Base-by-base conservation (phyloP, 2,888 invertebrate genomes). In the Spisula subtruncata region DNA sequence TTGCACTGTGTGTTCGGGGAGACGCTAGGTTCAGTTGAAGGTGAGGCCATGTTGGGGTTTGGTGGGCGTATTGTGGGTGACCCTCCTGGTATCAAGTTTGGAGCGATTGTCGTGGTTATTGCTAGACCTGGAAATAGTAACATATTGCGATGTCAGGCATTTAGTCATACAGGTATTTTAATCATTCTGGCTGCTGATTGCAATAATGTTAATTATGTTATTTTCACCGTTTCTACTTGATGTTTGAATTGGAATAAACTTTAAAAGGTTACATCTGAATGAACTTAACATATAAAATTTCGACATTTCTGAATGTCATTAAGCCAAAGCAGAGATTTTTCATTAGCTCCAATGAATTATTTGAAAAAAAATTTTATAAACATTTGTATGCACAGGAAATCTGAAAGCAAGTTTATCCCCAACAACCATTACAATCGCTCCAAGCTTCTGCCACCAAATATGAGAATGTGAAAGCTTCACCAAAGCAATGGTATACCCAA, bases 81-180 rank as follows among this genome's bases (percentile, higher is more conserved):
- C 80, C 89, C 88, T 85, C 88, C 83, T 86, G 91, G 85, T 66
- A 88, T 54, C 87, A 79, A 81, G 86, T 75, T 83, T 48, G 92
- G 92, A 90, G 92, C 89, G 56, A 90, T 84, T 54, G 90, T 89
- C 10, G 91, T 89, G 54, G 90, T 90, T 35, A 91, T 92, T 75
- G 90, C 85, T 16, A 90, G 81, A 79, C 81, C 90, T 92, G 89
- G 83, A 91, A 91, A 83, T 16, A 75, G 32, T 32, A 75, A 32
- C 18, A 75, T 25, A 66, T 25, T 32, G 35, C 35, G 75, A 75
- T 32, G 32, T 75, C n/a, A 16, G 60, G n/a, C 60, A 10, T 66
- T 66, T 25, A 6, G 12, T 66, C 16, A 51, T 16, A 51, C 1
- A 51, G 16, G 51, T 51, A 51, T 51, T 51, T 51, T 51, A 51